phyloP scores from a whole-genome alignment of 2,888 invertebrate species.

The Carcina quercana region DNA sequence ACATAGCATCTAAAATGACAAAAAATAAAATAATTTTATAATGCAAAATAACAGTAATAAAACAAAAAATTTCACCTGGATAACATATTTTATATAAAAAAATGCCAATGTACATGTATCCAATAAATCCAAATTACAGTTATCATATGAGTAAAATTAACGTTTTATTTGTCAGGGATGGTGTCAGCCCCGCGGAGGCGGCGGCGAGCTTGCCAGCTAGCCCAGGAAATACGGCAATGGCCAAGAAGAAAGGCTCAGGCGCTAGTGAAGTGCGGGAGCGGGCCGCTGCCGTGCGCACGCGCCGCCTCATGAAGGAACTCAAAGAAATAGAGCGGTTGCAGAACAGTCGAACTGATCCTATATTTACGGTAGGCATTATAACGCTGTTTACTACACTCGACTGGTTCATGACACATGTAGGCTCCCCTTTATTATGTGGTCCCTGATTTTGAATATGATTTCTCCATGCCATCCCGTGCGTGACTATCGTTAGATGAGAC shows the following conservation, averaged over 20 bases:
- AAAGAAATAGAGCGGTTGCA: slow-evolving; percentile 86
- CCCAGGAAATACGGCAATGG: slow-evolving; percentile 61
- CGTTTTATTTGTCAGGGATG: slow-evolving; percentile 42
- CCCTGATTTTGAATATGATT: too few relatives aligned
- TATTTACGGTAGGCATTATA: slow-evolving; percentile 78
- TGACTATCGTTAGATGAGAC: too few relatives aligned
- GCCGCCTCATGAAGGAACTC: slow-evolving; percentile 90
- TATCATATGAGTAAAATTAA: too few relatives aligned
- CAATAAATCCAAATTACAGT: neutral
- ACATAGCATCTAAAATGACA: too few relatives aligned
- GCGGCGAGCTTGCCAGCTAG: slow-evolving; percentile 63
- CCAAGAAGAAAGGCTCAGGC: slow-evolving; percentile 53
- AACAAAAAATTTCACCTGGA: too few relatives aligned
- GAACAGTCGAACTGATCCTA: slow-evolving; percentile 79
- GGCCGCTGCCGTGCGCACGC: slow-evolving; percentile 76
- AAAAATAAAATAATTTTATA: too few relatives aligned
- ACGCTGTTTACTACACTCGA: neutral
- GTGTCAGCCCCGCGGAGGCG: slow-evolving; percentile 65
- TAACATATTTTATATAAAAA: too few relatives aligned
- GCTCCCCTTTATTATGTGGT: too few relatives aligned
- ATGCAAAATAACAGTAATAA: too few relatives aligned
- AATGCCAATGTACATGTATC: neutral
- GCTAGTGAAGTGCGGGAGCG: slow-evolving; percentile 58
- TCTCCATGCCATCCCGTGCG: too few relatives aligned
- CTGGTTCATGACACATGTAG: too few relatives aligned